A percentile compares a stretch with the other conserved stretches of the same genome.
Conservation (phyloP, 2,797 vertebrate species). For the Periophthalmus magnuspinnatus region DNA sequence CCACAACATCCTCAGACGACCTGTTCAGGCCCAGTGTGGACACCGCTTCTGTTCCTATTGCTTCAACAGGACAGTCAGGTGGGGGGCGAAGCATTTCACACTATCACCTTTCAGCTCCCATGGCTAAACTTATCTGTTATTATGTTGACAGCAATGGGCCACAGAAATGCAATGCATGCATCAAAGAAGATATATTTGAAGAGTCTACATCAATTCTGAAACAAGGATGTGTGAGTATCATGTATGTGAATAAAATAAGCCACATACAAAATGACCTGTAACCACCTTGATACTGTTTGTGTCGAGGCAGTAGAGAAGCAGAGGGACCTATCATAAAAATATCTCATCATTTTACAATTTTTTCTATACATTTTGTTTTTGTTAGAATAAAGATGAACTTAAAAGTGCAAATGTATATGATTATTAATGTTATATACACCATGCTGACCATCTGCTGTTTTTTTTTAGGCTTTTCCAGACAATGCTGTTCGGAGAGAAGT, state of each 20-base stretch:
- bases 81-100: constrained; percentile 17
- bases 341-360: too few relatives aligned
- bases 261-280: neutral
- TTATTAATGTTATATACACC: neutral
- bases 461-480: constrained; percentile 90
- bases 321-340: too few relatives aligned
- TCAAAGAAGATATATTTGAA: constrained; percentile 92
- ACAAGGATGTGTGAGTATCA: constrained; percentile 84
- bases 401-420: too few relatives aligned
- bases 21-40: constrained; percentile 91
- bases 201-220: constrained; percentile 89
- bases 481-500: constrained; percentile 95
- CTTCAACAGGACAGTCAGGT: constrained; percentile 89
- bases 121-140: constrained; percentile 3
- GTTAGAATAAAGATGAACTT: neutral
- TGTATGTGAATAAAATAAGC: neutral
- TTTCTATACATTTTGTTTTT: too few relatives aligned
- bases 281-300: neutral
- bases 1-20: constrained; percentile 85
- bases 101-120: neutral
- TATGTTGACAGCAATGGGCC: constrained; percentile 82
- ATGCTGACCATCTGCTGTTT: neutral
- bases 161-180: constrained; percentile 90
- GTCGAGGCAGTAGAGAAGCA: neutral
- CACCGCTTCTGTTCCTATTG: constrained; percentile 93